phyloP scores from a whole-genome alignment of 2,888 invertebrate genomes.

The Eutolmus rufibarbis region DNA sequence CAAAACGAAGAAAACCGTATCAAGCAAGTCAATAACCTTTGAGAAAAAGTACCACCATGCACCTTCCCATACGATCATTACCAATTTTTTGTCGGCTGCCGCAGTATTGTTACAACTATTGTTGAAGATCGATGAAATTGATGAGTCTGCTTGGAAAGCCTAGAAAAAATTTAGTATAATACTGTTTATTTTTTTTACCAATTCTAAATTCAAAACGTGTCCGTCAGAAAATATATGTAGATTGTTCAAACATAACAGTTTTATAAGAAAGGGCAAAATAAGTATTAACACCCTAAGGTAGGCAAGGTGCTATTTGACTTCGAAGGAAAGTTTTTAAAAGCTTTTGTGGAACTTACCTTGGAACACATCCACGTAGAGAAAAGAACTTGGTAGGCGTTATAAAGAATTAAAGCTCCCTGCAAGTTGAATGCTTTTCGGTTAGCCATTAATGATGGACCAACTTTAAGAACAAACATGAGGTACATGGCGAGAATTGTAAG shows the following conservation, averaged over 20 bases:
- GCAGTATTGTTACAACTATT: slow-evolving; percentile 42
- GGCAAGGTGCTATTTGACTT: not conserved
- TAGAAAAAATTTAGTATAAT: slow-evolving; percentile 52
- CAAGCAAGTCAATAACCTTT: slow-evolving; percentile 78
- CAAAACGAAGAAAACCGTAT: slow-evolving; percentile 87
- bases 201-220: not conserved
- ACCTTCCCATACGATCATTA: slow-evolving; percentile 56
- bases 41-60: slow-evolving; percentile 84
- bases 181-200: not conserved
- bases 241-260: too few relatives aligned
- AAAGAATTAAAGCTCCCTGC: slow-evolving; percentile 75
- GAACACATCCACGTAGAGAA: slow-evolving; percentile 77
- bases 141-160: slow-evolving; percentile 66
- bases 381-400: slow-evolving; percentile 88
- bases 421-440: slow-evolving; percentile 77
- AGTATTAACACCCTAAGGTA: not conserved
- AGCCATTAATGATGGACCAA: slow-evolving; percentile 79
- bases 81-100: slow-evolving; percentile 51
- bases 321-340: not conserved
- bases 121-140: slow-evolving; percentile 68
- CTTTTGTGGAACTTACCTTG: slow-evolving; percentile 53
- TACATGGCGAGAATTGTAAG: slow-evolving; percentile 71
- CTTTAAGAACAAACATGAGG: slow-evolving; percentile 75
- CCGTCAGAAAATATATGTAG: too few relatives aligned
- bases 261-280: not conserved